A percentile compares a stretch with the other conserved stretches of the same genome.
Conservation (phyloP, 1,140 invertebrate species). For the Globodera rostochiensis region DNA sequence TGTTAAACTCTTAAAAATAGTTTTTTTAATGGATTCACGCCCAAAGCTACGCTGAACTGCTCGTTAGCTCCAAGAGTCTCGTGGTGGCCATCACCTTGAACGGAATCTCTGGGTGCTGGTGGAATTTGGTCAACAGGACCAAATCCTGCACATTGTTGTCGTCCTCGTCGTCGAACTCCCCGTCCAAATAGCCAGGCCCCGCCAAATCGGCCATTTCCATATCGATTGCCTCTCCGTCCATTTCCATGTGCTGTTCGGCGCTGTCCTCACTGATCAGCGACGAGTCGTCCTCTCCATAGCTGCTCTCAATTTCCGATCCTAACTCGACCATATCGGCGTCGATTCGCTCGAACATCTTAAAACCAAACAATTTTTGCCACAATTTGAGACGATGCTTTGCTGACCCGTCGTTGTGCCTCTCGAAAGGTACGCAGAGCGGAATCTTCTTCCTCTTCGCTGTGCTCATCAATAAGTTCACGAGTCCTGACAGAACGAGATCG, state of each 20-base stretch:
- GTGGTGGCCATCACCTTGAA: background rate
- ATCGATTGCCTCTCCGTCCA: constrained; percentile 32
- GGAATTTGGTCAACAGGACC: background rate
- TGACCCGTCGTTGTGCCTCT: constrained; percentile 2
- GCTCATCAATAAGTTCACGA: background rate
- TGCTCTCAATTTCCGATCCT: constrained; percentile 6
- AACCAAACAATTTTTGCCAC: background rate
- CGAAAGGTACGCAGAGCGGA: background rate
- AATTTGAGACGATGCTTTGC: background rate
- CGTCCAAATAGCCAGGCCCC: constrained; percentile 15
- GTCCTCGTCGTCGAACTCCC: background rate
- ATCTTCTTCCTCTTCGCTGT: background rate
- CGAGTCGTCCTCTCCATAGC: constrained; percentile 21
- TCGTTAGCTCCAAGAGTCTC: no score
- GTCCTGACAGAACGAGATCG: background rate
- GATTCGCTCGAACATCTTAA: background rate
- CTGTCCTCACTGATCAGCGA: constrained; percentile 32
- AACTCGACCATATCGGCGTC: constrained; percentile 9
- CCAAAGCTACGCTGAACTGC: no score
- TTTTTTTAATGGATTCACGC: no score
- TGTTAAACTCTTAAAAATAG: no score
- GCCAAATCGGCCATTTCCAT: constrained; percentile 23
- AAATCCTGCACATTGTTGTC: background rate
- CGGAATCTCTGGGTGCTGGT: constrained; percentile 31
- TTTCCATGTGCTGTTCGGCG: constrained; percentile 5